Conservation (phyloP, 2,113 vertebrate species). For the Suncus etruscus region DNA sequence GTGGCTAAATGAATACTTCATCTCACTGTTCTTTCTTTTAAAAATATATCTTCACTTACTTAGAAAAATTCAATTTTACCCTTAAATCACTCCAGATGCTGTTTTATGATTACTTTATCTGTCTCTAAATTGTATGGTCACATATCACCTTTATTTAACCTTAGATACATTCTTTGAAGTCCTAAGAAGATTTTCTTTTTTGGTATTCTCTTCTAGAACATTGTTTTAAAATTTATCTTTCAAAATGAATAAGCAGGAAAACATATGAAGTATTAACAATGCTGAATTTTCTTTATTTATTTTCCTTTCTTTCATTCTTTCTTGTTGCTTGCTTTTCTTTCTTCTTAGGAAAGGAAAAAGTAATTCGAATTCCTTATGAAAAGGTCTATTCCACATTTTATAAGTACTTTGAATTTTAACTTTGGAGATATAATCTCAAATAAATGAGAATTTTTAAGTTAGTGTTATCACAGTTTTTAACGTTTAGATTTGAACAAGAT, state of each 20-base stretch:
- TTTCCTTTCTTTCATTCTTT: neutral
- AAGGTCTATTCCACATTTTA: neutral
- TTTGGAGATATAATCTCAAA: conserved; percentile 28
- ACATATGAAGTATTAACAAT: neutral
- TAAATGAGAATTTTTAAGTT: conserved; percentile 50
- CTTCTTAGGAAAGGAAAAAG: neutral
- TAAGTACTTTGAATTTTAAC: conserved; percentile 41
- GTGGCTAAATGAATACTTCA: conserved; percentile 51
- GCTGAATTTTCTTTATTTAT: neutral
- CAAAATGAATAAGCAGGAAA: neutral
- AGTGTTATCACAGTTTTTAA: conserved; percentile 54
- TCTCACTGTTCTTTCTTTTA: neutral
- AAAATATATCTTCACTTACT: neutral
- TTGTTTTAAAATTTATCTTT: conserved; percentile 25
- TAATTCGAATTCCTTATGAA: neutral
- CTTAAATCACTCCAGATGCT: neutral
- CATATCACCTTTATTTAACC: conserved; percentile 9
- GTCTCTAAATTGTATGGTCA: neutral
- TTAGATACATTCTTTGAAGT: neutral
- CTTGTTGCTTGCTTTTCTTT: too few relatives aligned
- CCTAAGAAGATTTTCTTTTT: neutral
- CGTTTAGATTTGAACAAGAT: conserved; percentile 57
- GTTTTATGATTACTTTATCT: neutral
- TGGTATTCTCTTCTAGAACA: conserved; percentile 17
- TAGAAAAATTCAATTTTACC: conserved; percentile 33